Base-by-base conservation (phyloP, 2,888 invertebrate species). In the Conomelus anceps region DNA sequence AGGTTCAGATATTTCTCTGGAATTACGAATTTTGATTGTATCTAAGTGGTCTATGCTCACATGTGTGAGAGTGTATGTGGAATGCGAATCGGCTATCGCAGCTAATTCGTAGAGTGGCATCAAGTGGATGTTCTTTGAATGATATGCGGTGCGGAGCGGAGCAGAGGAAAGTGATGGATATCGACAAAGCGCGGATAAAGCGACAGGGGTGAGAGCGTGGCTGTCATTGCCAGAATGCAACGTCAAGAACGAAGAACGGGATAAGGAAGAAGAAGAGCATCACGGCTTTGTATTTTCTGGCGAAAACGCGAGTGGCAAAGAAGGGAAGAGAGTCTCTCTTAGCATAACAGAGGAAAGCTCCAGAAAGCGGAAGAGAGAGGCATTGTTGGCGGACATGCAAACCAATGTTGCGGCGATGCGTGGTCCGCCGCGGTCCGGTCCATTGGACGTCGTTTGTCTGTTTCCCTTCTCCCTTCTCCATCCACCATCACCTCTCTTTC, bases 171-270 rank as follows among this genome's bases (percentile, higher is more conserved):
- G 63, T n/a, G 63, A 63, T 63, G 63, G 63, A 13, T 63, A 63
- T 63, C n/a, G 63, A 63, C 63, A 63, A 63, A n/a, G 63, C n/a
- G n/a, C n/a, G 7, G 63, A 20, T 20, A 63, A n/a, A 20, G 63
- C n/a, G 1, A n/a, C 11, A n/a, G 63, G 34, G n/a, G 63, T n/a
- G 63, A 20, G 63, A 20, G n/a, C 63, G 86, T 23, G 26, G 29
- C 86, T 86, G 86, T 86, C 86, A 86, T 86, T 86, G 24, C 86
- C 86, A 86, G 86, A 86, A 86, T 86, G 86, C 86, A 23, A 29
- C 86, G 86, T 86, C 86, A 86, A 86, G 26, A 86, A 26, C 23
- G 23, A 63, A 63, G 63, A 23, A 22, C 13, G 86, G n/a, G 85
- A 84, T n/a, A 84, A 20, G 24, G 86, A 22, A n/a, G 13, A n/a